These are phyloP conservation scores for Cettia cetti DNA, from an alignment of 2,113 vertebrate species.

Conservation along the genomic window DNA sequence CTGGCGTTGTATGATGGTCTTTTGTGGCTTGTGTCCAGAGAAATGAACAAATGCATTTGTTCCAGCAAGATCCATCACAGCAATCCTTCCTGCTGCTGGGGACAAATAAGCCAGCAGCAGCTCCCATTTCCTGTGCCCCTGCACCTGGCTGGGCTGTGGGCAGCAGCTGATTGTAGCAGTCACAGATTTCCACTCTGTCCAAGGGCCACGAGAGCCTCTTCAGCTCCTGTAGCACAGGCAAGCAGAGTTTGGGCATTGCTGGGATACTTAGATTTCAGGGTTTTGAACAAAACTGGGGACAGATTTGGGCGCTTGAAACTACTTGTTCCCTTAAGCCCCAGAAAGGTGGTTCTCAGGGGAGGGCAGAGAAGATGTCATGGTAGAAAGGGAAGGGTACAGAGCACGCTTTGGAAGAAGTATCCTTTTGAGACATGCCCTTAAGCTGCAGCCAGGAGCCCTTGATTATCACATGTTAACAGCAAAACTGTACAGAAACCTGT, in stretches of 20 bases:
- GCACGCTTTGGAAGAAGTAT: background rate
- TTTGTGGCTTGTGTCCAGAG: background rate
- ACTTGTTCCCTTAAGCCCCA: background rate
- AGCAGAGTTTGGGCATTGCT: background rate
- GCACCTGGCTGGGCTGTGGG: background rate
- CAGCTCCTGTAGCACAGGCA: background rate
- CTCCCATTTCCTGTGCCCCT: background rate
- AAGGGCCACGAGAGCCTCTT: background rate
- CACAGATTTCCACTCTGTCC: background rate
- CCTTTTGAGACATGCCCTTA: background rate
- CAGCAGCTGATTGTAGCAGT: background rate
- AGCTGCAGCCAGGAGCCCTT: background rate
- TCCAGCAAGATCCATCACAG: background rate
- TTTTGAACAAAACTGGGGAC: background rate
- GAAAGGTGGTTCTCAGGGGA: background rate
- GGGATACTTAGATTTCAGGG: background rate
- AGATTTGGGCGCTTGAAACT: background rate
- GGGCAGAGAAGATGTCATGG: too few species aligned
- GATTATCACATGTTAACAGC: fast-evolving
- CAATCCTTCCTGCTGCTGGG: background rate
- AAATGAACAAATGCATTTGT: background rate
- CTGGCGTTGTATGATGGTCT: background rate
- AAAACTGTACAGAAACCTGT: background rate
- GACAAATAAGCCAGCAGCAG: background rate
- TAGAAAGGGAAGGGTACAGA: background rate